Percentiles rank a stretch among this genome's conserved stretches.
phyloP scores from a whole-genome alignment of 2,797 vertebrate species.

The Coreius guichenoti region DNA sequence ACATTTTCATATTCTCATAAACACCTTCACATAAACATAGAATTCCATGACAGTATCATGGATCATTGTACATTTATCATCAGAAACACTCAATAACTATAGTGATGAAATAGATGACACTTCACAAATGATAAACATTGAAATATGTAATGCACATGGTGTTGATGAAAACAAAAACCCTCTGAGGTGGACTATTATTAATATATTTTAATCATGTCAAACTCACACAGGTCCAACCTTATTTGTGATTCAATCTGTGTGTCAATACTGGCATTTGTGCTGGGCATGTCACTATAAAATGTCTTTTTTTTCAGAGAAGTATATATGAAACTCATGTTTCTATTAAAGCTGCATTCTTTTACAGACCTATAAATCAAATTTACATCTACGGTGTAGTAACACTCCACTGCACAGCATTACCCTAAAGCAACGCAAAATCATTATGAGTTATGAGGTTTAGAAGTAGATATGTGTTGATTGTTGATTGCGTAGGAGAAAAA shows the following conservation, averaged over 20 bases:
- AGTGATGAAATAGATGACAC: background rate
- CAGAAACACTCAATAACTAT: background rate
- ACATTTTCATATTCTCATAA: background rate
- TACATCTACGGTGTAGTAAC: background rate
- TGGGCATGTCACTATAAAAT: background rate
- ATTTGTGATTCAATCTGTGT: background rate
- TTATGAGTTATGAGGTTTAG: background rate
- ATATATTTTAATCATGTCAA: background rate
- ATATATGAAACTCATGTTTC: too few species aligned
- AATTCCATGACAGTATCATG: background rate
- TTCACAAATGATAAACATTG: background rate
- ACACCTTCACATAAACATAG: background rate
- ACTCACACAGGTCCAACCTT: background rate
- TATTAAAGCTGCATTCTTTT: background rate
- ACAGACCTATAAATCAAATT: slow-evolving; percentile 2
- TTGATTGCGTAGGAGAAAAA: background rate
- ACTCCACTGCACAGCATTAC: background rate
- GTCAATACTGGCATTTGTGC: background rate
- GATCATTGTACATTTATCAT: background rate
- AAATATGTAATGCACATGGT: background rate
- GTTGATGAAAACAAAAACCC: background rate
- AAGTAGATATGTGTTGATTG: slow-evolving; percentile 9
- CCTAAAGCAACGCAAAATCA: background rate
- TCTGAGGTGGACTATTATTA: background rate
- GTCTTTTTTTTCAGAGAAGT: background rate